phyloP scores from a whole-genome alignment of 2,888 invertebrate species.

The Junonia oenone region DNA sequence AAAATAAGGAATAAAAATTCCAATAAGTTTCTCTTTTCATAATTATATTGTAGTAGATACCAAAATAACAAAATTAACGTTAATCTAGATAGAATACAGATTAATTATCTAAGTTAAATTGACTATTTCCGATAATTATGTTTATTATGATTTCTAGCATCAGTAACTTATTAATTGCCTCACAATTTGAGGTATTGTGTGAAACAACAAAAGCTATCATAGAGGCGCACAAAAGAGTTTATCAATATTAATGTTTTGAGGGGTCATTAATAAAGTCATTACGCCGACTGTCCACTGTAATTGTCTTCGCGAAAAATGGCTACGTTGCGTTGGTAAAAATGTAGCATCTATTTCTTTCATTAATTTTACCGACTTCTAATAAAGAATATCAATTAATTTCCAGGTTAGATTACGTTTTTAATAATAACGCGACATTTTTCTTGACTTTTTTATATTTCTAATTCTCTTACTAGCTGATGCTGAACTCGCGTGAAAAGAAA shows the following conservation, averaged over 20 bases:
- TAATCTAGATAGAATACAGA: neutral
- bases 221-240: slow-evolving; percentile 17
- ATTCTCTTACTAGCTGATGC: no score
- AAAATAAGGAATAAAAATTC: no score
- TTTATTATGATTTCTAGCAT: slow-evolving; percentile 7
- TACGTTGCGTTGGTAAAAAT: neutral
- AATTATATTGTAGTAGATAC: no score
- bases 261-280: slow-evolving; percentile 23
- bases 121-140: neutral
- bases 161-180: slow-evolving; percentile 17
- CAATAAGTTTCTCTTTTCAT: no score
- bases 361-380: no score
- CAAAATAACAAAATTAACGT: no score
- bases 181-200: slow-evolving; percentile 19
- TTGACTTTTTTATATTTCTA: no score
- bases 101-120: neutral
- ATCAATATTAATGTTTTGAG: slow-evolving; percentile 24
- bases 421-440: no score
- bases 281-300: slow-evolving; percentile 12
- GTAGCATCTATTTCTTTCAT: neutral
- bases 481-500: no score
- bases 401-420: no score
- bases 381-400: no score
- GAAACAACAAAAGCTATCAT: slow-evolving; percentile 15
- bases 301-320: slow-evolving; percentile 14